Conservation (phyloP, 1,140 invertebrate genomes). For the Nilaparvata lugens region DNA sequence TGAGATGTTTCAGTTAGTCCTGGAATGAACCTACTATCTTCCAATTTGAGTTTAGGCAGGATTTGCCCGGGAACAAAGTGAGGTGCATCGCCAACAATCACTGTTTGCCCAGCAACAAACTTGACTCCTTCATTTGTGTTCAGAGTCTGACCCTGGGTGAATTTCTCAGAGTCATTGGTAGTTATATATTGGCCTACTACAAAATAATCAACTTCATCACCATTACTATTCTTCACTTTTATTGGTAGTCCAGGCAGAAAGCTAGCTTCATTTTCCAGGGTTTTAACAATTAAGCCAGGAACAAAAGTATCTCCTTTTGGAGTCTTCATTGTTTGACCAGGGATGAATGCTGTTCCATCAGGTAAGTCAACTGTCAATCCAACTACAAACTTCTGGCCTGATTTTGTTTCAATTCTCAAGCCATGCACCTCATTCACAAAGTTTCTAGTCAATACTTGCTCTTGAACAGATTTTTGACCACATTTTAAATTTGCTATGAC, state of each 20-base stretch:
- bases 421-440: slow-evolving; percentile 45
- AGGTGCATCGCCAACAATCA: slow-evolving; percentile 58
- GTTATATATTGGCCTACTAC: slow-evolving; percentile 48
- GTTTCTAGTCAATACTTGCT: slow-evolving; percentile 55
- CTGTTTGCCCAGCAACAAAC: slow-evolving; percentile 61
- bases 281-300: slow-evolving; percentile 48
- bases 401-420: slow-evolving; percentile 33
- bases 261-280: slow-evolving; percentile 43
- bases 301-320: slow-evolving; percentile 59
- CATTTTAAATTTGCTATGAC: slow-evolving; percentile 49
- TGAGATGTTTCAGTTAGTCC: slow-evolving; percentile 62
- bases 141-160: slow-evolving; percentile 61
- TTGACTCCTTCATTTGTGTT: slow-evolving; percentile 54
- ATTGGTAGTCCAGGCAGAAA: slow-evolving; percentile 55
- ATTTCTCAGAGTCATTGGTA: slow-evolving; percentile 47
- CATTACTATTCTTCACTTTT: slow-evolving; percentile 51
- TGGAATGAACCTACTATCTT: slow-evolving; percentile 58
- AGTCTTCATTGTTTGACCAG: slow-evolving; percentile 58
- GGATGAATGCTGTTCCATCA: slow-evolving; percentile 53
- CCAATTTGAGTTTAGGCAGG: slow-evolving; percentile 56
- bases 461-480: slow-evolving; percentile 35
- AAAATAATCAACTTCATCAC: slow-evolving; percentile 59
- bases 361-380: slow-evolving; percentile 60
- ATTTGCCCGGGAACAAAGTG: slow-evolving; percentile 65
- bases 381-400: slow-evolving; percentile 44